Evolutionary conservation across 2,113 vertebrate species (phyloP).

Genomic region (Eurystomus gularis): DNA sequence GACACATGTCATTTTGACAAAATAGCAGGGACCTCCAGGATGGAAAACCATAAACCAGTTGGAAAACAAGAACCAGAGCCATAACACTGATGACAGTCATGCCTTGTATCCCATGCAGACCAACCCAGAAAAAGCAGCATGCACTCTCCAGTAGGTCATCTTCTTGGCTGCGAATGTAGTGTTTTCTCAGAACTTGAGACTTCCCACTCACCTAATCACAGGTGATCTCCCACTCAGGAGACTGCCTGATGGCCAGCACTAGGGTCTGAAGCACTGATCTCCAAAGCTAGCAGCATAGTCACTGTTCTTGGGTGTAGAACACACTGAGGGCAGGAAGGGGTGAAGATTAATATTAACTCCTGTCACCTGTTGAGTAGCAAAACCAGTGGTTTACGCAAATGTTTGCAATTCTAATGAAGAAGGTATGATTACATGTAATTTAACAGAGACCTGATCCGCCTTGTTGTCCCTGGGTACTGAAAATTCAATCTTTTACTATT

Average conservation of each 20-base stretch:
- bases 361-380: background rate
- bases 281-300: background rate
- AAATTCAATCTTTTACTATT: slow-evolving; percentile 67
- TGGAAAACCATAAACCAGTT: background rate
- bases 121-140: fast-evolving
- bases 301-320: background rate
- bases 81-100: background rate
- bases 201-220: background rate
- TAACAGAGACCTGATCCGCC: slow-evolving; percentile 31
- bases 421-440: slow-evolving; percentile 39
- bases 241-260: background rate
- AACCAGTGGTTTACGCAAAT: background rate
- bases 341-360: background rate
- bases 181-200: background rate
- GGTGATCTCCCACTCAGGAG: background rate
- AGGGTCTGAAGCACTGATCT: background rate
- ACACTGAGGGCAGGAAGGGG: background rate
- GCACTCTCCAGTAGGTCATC: fast-evolving
- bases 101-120: background rate
- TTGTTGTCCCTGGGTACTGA: slow-evolving; percentile 42
- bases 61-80: background rate
- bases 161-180: background rate
- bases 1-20: background rate
- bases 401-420: slow-evolving; percentile 44
- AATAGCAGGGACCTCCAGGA: background rate